phyloP scores from a whole-genome alignment of 2,888 invertebrate genomes.

The Diarsia brunnea region DNA sequence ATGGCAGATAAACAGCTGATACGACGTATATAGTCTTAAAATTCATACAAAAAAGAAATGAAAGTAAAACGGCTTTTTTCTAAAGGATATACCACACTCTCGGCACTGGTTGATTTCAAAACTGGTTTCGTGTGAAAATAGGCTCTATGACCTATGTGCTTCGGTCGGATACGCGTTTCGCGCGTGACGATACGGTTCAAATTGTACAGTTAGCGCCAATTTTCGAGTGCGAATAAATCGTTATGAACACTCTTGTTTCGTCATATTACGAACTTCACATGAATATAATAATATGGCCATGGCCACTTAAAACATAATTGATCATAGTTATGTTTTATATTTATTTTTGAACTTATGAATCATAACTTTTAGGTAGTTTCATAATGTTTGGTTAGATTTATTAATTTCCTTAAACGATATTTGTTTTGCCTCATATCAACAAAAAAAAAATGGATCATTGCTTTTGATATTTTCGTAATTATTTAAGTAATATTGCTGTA shows the following conservation, averaged over 20 bases:
- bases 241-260: slow-evolving; percentile 7
- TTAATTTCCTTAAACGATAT: not conserved
- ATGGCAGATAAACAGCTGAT: slow-evolving; percentile 17
- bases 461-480: not conserved
- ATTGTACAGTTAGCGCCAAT: slow-evolving; percentile 18
- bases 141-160: slow-evolving; percentile 14
- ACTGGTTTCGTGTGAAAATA: not conserved
- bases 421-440: not conserved
- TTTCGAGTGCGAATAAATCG: not conserved
- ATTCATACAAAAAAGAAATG: slow-evolving; percentile 3
- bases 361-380: slow-evolving; percentile 13
- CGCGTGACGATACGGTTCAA: slow-evolving; percentile 15
- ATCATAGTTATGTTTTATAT: not conserved
- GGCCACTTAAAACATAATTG: not conserved
- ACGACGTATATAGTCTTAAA: not conserved
- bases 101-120: not conserved
- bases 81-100: slow-evolving; percentile 7
- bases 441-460: too few relatives aligned
- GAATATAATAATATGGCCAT: not conserved
- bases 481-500: not conserved
- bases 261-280: not conserved
- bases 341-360: slow-evolving; percentile 1
- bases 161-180: not conserved
- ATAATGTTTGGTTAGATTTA: slow-evolving; percentile 4
- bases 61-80: slow-evolving; percentile 16